Base-by-base conservation (phyloP, 2,888 invertebrate genomes). In the Pasiphila rectangulata region DNA sequence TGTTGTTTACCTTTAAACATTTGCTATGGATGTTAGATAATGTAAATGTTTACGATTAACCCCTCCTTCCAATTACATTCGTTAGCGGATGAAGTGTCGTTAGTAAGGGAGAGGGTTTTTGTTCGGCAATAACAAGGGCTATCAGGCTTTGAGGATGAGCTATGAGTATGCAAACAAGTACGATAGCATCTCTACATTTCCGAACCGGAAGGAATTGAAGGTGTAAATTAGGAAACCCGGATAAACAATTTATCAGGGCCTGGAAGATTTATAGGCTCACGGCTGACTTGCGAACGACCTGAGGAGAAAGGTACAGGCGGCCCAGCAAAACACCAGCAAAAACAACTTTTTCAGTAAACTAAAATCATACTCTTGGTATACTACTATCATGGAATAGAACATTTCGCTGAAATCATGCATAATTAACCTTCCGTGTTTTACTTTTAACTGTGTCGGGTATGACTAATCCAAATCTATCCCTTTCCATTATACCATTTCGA, bases 161-260 rank as follows among this genome's bases (percentile, higher is more conserved):
- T 6, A 21, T 6, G 2, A 21, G n/a, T n/a, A n/a, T n/a, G n/a
- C n/a, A n/a, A n/a, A n/a, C n/a, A n/a, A n/a, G n/a, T n/a, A n/a
- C n/a, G n/a, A n/a, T n/a, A n/a, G n/a, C n/a, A n/a, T n/a, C n/a
- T n/a, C n/a, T 21, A 21, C 21, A 4, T 21, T 6, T 21, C 21
- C 7, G 21, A 21, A 6, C 24, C 23, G 30, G 12, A 9, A 24
- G 24, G 32, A 39, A 35, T 16, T 6, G 21, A 40, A 35, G 35
- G 19, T 9, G 17, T 61, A 64, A 76, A 78, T 81, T 75, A 77
- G 67, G 67, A 69, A 69, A 71, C 67, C 57, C 59, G 54, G 67
- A 64, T 69, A 43, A 67, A 75, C 72, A 67, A 74, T 72, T 72
- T 68, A 74, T 69, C 61, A 69, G 67, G 65, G 61, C 59, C 58